A percentile compares a stretch with the other conserved stretches of the same genome.
Evolutionary conservation across 2,888 invertebrate genomes (phyloP).

Genomic region (Frankliniella intonsa): DNA sequence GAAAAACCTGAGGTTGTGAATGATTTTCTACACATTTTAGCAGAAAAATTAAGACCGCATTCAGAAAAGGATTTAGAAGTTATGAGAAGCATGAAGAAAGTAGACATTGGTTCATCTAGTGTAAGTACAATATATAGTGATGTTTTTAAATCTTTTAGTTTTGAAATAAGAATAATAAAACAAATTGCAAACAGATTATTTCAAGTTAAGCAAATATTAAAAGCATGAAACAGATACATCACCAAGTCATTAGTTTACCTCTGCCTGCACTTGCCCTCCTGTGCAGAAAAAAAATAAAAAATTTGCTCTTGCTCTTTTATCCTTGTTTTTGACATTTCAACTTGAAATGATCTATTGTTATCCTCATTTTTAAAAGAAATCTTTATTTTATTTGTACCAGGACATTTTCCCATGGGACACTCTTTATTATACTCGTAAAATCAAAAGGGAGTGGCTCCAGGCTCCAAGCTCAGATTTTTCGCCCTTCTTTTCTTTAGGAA

Average conservation of each 20-base stretch:
- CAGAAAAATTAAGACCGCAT: constrained; percentile 62
- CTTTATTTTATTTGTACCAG: constrained; percentile 35
- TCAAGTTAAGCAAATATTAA: too few species aligned
- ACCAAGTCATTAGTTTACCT: neutral
- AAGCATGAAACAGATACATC: neutral
- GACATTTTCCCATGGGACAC: constrained; percentile 69
- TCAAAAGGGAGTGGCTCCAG: constrained; percentile 65
- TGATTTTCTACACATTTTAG: constrained; percentile 73
- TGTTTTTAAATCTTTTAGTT: neutral
- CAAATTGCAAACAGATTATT: neutral
- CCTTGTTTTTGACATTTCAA: too few species aligned
- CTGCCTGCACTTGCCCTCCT: too few species aligned
- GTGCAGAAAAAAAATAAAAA: too few species aligned
- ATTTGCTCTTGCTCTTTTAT: too few species aligned
- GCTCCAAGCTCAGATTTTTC: constrained; percentile 68
- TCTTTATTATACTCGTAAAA: constrained; percentile 73
- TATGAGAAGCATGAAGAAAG: constrained; percentile 70
- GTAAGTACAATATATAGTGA: neutral
- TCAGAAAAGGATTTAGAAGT: constrained; percentile 69
- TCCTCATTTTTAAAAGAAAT: constrained; percentile 20
- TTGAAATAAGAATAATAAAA: neutral
- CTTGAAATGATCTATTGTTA: too few species aligned
- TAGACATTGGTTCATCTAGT: constrained; percentile 39
- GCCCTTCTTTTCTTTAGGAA: constrained; percentile 85
- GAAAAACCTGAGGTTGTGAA: constrained; percentile 73